Conservation (phyloP, 2,113 vertebrate genomes). For the Aramus guarauna region DNA sequence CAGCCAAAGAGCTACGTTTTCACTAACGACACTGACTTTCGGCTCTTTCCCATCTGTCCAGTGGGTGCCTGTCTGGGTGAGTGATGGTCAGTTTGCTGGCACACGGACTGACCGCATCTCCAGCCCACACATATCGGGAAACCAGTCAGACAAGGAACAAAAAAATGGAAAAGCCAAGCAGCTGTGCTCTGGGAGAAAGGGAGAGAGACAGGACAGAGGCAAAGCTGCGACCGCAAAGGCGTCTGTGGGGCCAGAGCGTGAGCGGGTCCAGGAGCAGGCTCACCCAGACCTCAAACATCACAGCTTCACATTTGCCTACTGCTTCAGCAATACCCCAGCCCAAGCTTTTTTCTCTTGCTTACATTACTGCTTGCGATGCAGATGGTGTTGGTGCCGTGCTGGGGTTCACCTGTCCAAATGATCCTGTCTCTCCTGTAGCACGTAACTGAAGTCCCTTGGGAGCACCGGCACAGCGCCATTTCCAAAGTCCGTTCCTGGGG, state of each 20-base stretch:
- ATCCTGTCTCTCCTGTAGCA: rapidly evolving
- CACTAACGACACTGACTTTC: rapidly evolving
- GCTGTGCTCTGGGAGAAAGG: neutral
- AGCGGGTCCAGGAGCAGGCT: neutral
- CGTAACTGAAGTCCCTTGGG: rapidly evolving
- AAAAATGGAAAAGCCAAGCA: rapidly evolving
- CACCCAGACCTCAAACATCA: neutral
- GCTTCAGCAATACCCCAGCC: neutral
- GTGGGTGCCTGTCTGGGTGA: neutral
- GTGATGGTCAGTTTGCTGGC: neutral
- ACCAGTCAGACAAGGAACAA: neutral
- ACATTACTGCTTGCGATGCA: neutral
- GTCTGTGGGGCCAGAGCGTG: rapidly evolving
- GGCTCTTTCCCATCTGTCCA: neutral
- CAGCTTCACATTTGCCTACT: neutral
- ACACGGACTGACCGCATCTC: rapidly evolving
- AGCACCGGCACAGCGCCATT: rapidly evolving
- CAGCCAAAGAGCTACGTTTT: rapidly evolving
- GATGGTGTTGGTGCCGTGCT: neutral
- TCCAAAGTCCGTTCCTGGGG: neutral
- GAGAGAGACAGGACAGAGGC: neutral
- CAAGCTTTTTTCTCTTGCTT: neutral
- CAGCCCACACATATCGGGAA: rapidly evolving
- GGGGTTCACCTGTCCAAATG: rapidly evolving
- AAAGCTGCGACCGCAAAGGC: rapidly evolving